These are phyloP conservation scores for Papilio polyxenes DNA, from an alignment of 1,140 invertebrate species.

Conservation along the genomic window DNA sequence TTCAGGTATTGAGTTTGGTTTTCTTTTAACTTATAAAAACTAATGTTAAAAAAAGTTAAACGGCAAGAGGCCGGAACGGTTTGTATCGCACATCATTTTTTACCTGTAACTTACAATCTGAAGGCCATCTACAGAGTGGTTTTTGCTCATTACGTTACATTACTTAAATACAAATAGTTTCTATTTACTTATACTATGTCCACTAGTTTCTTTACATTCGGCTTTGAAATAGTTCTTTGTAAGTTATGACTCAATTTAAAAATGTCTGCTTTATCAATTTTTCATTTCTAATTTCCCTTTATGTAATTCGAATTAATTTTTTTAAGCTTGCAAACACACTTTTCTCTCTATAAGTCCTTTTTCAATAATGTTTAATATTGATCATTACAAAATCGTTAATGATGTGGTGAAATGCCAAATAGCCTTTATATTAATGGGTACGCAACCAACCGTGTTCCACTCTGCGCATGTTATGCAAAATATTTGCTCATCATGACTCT, in stretches of 20 bases:
- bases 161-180: background rate
- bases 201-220: background rate
- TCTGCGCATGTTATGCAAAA: background rate
- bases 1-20: background rate
- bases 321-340: background rate
- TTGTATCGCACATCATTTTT: conserved; percentile 17
- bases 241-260: background rate
- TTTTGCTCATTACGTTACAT: conserved; percentile 1
- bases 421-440: background rate
- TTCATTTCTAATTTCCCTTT: too few relatives aligned
- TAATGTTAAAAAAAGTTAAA: background rate
- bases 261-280: too few relatives aligned
- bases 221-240: background rate
- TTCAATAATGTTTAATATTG: background rate
- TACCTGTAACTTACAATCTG: background rate
- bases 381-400: conserved; percentile 11
- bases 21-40: background rate
- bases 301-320: background rate
- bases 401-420: background rate
- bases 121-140: background rate
- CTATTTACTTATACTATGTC: background rate
- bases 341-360: background rate
- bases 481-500: background rate
- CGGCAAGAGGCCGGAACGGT: background rate
- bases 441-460: conserved; percentile 6